phyloP scores from a whole-genome alignment of 2,888 invertebrate species.

The Erpobdella octoculata region DNA sequence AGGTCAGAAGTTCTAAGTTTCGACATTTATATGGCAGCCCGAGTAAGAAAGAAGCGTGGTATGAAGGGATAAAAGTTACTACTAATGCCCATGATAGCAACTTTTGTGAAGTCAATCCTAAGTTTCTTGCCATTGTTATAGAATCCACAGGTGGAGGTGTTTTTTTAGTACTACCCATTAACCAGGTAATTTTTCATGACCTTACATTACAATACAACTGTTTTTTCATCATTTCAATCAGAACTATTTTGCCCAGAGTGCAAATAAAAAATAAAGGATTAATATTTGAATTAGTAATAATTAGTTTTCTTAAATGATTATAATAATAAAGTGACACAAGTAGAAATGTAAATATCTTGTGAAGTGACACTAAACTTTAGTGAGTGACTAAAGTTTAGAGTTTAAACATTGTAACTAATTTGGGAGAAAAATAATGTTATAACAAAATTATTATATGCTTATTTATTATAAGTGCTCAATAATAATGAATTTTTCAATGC shows the following conservation, averaged over 20 bases:
- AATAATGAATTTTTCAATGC: not conserved
- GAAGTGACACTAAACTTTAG: too few species aligned
- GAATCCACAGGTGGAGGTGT: conserved; percentile 80
- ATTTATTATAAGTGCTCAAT: not conserved
- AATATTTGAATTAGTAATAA: too few species aligned
- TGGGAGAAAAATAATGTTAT: not conserved
- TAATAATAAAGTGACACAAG: too few species aligned
- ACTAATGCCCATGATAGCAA: conserved; percentile 92
- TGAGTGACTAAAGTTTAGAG: too few species aligned
- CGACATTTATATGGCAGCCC: conserved; percentile 88
- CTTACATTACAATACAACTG: too few species aligned
- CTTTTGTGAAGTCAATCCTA: conserved; percentile 95
- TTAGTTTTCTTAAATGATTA: too few species aligned
- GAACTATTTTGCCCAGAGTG: too few species aligned
- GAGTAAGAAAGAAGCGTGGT: conserved; percentile 87
- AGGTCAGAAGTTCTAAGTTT: conserved; percentile 85
- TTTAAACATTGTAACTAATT: too few species aligned
- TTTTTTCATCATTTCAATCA: too few species aligned
- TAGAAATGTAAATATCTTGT: too few species aligned
- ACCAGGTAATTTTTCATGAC: conserved; percentile 62
- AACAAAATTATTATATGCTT: not conserved
- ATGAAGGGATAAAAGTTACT: conserved; percentile 90
- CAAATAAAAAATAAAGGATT: too few species aligned
- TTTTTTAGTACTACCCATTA: conserved; percentile 79
- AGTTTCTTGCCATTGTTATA: conserved; percentile 90